Evolutionary conservation across 1,140 invertebrate genomes (phyloP).

Genomic region (Dendroctonus valens): DNA sequence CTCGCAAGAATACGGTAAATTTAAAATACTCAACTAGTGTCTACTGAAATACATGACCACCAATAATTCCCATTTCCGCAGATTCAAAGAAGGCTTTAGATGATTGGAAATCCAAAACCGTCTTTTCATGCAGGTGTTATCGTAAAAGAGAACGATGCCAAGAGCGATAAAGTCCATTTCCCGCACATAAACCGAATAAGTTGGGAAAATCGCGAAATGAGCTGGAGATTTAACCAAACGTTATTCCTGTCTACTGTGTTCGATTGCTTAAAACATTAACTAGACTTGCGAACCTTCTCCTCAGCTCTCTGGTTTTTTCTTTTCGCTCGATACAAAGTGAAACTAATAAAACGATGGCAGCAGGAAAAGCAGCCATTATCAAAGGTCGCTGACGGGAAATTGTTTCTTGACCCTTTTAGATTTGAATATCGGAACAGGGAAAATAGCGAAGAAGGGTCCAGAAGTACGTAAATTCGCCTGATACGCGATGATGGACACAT

Average conservation of each 20-base stretch:
- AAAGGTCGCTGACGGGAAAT: constrained; percentile 8
- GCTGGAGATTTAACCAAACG: background rate
- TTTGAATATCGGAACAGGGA: constrained; percentile 11
- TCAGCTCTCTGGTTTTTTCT: background rate
- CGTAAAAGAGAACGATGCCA: too few species aligned
- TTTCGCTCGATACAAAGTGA: too few species aligned
- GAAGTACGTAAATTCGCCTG: constrained; percentile 1
- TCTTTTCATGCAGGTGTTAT: too few species aligned
- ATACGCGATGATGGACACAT: too few species aligned
- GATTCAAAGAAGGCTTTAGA: too few species aligned
- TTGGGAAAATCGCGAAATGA: background rate
- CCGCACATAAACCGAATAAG: background rate
- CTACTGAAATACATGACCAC: too few species aligned
- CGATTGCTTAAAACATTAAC: background rate
- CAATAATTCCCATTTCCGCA: too few species aligned
- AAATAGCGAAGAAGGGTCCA: background rate
- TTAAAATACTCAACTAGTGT: too few species aligned
- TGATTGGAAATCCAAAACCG: too few species aligned
- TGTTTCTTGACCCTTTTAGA: constrained; percentile 15
- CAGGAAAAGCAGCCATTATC: background rate
- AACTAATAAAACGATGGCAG: background rate
- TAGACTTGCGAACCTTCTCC: background rate
- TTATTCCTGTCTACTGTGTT: background rate
- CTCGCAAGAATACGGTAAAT: too few species aligned
- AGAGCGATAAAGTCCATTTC: too few species aligned